Base-by-base conservation (phyloP, 2,888 invertebrate species). In the Diarsia rubi region DNA sequence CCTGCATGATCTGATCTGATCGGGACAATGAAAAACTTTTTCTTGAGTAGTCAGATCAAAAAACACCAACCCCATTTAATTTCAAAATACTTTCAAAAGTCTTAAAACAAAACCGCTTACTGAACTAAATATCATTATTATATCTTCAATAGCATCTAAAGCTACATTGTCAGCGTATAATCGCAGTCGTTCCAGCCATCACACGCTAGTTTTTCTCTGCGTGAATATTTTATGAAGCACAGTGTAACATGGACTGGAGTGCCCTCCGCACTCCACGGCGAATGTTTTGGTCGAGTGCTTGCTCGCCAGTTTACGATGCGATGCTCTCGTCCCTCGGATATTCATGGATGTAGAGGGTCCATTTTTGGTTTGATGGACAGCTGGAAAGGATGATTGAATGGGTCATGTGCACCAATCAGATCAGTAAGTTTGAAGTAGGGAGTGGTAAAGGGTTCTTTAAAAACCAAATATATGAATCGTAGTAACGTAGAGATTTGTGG, bases 201-300 rank as follows among this genome's bases (percentile, higher is more conserved):
- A 86, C 88, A 85, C 77, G 73, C 82, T 84, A 85, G 73, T 84
- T 88, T 87, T 90, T 88, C 81, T 80, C 81, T 85, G 72, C 75
- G 84, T 88, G 89, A 90, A 90, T 90, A 90, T 90, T 90, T 89
- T 86, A 90, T 88, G 87, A 88, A 86, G 79, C 73, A 66, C 78
- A 79, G 73, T 78, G 76, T 85, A 85, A 81, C 87, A 71, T 79
- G 66, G 69, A 75, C 69, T 79, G 68, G 59, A 86, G 86, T 60
- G 81, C 75, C 64, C 81, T 83, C 47, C 47, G 73, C 59, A 73
- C 68, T 64, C 74, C 62, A 75, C 82, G 72, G 74, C 74, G 73
- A 85, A 86, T 85, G 83, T 86, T 86, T 77, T 72, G 75, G 85
- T 81, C 71, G 85, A 86, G 85, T 85, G 85, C 75, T 68, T 66